phyloP scores from a whole-genome alignment of 2,888 invertebrate genomes.

The Scrobipalpa costella region DNA sequence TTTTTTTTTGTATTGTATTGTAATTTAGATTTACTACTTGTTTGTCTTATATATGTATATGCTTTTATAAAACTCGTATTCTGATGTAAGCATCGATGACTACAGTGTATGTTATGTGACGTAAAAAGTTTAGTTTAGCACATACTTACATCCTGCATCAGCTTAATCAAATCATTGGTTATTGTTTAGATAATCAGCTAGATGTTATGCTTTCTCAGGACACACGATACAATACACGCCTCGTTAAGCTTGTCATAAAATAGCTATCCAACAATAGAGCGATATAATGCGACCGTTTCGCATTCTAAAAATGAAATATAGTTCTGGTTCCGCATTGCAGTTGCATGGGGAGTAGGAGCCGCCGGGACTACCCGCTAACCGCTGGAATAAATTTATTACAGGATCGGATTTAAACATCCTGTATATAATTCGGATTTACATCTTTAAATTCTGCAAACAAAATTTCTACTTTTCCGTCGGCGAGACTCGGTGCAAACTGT shows the following conservation, averaged over 20 bases:
- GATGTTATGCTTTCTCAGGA: slow-evolving; percentile 39
- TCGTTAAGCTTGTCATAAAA: slow-evolving; percentile 66
- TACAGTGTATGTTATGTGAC: not conserved
- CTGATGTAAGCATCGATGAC: not conserved
- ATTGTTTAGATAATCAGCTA: slow-evolving; percentile 35
- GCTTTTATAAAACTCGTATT: not conserved
- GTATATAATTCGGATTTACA: slow-evolving; percentile 15
- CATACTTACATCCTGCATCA: not conserved
- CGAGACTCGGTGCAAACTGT: not conserved
- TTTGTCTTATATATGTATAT: not conserved
- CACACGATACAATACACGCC: slow-evolving; percentile 46
- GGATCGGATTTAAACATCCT: slow-evolving; percentile 14
- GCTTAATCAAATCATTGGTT: not conserved
- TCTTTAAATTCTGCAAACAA: not conserved
- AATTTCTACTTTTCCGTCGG: not conserved
- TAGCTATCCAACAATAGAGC: slow-evolving; percentile 64
- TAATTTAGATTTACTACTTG: not conserved
- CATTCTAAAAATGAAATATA: slow-evolving; percentile 76
- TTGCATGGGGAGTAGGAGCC: slow-evolving; percentile 59
- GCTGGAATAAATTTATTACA: slow-evolving; percentile 18
- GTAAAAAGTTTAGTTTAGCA: not conserved
- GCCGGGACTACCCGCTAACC: slow-evolving; percentile 11
- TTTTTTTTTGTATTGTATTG: too few relatives aligned
- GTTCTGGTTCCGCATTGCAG: slow-evolving; percentile 76
- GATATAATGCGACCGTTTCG: slow-evolving; percentile 65